Conservation (phyloP, 2,888 invertebrate species). For the Bellardia bayeri region DNA sequence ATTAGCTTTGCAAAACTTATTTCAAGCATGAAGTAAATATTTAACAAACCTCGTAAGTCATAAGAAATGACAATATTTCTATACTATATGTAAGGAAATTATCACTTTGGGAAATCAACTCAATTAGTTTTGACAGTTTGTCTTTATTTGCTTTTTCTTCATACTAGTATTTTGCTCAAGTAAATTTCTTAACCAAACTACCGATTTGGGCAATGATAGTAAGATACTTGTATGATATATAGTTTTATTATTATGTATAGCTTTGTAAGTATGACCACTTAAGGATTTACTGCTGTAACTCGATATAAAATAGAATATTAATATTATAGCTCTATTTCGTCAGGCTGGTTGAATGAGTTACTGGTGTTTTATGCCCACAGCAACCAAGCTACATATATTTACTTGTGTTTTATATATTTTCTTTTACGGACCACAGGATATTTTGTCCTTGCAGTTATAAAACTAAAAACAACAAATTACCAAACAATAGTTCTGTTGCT, state of each 20-base stretch:
- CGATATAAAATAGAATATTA: too few relatives aligned
- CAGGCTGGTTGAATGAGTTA: too few relatives aligned
- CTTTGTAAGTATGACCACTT: neutral
- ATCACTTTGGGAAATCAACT: slow-evolving; percentile 48
- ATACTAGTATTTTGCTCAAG: neutral
- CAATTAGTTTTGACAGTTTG: slow-evolving; percentile 13
- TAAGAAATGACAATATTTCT: slow-evolving; percentile 1
- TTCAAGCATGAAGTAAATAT: too few relatives aligned
- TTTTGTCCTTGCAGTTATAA: neutral
- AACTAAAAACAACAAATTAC: neutral
- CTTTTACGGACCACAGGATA: neutral
- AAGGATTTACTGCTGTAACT: neutral
- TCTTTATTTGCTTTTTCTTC: neutral
- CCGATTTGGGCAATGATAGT: slow-evolving; percentile 25
- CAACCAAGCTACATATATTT: neutral
- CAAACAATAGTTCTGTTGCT: neutral
- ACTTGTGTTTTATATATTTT: neutral
- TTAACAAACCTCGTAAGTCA: neutral
- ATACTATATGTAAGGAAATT: neutral
- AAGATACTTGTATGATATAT: neutral
- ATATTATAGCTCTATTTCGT: too few relatives aligned
- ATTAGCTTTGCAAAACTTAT: too few relatives aligned
- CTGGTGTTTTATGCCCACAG: too few relatives aligned
- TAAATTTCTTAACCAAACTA: slow-evolving; percentile 26
- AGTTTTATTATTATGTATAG: slow-evolving; percentile 3